Evolutionary conservation across 2,797 vertebrate genomes (phyloP), one percentile per base, ranked within the genome.

Genomic region (Gymnodraco acuticeps): DNA sequence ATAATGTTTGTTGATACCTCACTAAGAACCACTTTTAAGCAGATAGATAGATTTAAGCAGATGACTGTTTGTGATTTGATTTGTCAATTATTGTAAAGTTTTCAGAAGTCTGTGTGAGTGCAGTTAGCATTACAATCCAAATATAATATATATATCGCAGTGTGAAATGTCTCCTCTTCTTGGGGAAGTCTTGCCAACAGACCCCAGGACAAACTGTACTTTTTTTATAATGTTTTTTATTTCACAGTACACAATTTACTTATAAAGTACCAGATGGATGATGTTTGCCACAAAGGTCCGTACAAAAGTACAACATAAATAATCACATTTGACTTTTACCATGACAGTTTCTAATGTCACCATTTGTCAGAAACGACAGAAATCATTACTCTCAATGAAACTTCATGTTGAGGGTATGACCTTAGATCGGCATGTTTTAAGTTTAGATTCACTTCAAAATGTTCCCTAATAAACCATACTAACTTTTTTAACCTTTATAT

Each of bases 101-200:
- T 19, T 41, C 16, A 52, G 45, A 64, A 48, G 60, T 64, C 11
- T 63, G 10, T 62, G 43, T 70, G 48, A 2, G 14, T 48, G 19
- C 2, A 1, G 63, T 68, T 59, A 68, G 61, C 55, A 45, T 41
- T 62, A 46, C 53, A 60, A 31, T 66, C 2, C 41, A 42, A 23
- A 61, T 41, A 46, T 47, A 50, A 50, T 46, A 48, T 64, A 27
- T 60, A 46, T 51, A 58, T 23, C 23, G 15, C n/a, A n/a, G n/a
- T n/a, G n/a, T 78, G 79, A 84, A 70, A 48, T 17, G 62, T 70
- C 53, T 62, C 38, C 47, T 59, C 41, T 59, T 68, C 64, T 51
- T 5, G 16, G 19, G 58, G 41, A 27, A 55, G 52, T 48, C 11
- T 2, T 74, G 62, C 63, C 70, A 70, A 64, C 60, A 64, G 42